These are phyloP conservation scores for Ptilodon capucinus DNA, from an alignment of 2,888 invertebrate species.

Conservation along the genomic window DNA sequence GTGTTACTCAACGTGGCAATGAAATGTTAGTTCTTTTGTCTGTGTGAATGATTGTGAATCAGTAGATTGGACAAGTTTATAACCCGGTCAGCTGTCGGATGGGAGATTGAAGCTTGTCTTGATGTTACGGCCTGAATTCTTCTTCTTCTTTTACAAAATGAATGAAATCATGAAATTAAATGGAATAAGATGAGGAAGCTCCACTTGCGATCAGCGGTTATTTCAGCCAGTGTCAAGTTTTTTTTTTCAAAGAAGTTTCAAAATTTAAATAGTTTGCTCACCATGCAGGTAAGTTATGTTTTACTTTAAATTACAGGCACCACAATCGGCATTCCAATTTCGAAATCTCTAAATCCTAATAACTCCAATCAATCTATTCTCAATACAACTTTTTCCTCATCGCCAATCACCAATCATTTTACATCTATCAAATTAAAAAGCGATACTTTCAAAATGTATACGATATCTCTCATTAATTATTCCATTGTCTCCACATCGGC, in stretches of 20 bases:
- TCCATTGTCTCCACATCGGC: conserved; percentile 55
- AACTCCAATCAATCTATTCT: conserved; percentile 27
- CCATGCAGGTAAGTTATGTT: neutral
- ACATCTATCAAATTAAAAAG: conserved; percentile 28
- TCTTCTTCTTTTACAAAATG: no score
- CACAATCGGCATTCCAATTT: neutral
- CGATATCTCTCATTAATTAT: conserved; percentile 47
- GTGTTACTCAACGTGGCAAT: neutral
- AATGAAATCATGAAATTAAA: no score
- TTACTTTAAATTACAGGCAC: neutral
- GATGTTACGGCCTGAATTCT: neutral
- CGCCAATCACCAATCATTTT: conserved; percentile 31
- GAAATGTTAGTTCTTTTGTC: neutral
- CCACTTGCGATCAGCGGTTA: no score
- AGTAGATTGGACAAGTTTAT: neutral
- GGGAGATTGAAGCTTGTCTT: neutral
- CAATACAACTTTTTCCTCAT: conserved; percentile 21
- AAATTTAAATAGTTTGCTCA: no score
- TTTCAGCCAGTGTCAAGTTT: no score
- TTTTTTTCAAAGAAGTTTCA: no score
- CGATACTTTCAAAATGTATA: conserved; percentile 27
- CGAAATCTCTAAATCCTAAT: neutral
- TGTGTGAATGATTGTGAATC: neutral
- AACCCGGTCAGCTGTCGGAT: neutral
- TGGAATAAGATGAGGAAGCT: no score